phyloP scores from a whole-genome alignment of 2,113 vertebrate species.

The Brienomyrus longianalis region DNA sequence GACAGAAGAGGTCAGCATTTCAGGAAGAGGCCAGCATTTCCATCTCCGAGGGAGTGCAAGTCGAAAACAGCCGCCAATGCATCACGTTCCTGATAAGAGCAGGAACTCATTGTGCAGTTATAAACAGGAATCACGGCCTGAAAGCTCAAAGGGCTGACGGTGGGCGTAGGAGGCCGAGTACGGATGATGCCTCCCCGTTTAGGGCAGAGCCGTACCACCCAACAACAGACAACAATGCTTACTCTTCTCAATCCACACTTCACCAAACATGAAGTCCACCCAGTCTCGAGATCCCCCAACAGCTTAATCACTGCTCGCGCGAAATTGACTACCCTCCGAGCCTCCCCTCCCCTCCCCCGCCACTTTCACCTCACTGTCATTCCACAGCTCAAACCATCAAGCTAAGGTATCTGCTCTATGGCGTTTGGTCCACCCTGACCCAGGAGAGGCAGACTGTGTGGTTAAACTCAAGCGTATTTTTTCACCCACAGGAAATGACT shows the following conservation, averaged over 20 bases:
- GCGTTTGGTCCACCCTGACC: background rate
- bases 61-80: background rate
- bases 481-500: background rate
- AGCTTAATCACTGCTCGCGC: background rate
- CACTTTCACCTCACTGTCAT: background rate
- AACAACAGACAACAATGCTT: background rate
- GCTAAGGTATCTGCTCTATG: no score
- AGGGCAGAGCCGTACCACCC: background rate
- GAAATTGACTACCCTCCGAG: background rate
- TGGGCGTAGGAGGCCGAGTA: background rate
- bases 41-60: background rate
- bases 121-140: background rate
- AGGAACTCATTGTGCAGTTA: background rate
- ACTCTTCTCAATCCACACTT: background rate
- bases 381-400: background rate
- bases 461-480: background rate
- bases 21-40: no score
- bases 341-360: background rate
- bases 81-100: background rate
- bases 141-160: background rate
- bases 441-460: background rate
- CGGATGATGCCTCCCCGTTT: background rate
- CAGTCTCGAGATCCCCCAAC: background rate
- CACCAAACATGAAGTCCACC: background rate
- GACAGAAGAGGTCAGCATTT: background rate